These are phyloP conservation scores for Pinctada fucata DNA, from an alignment of 2,888 invertebrate species.

Conservation along the genomic window DNA sequence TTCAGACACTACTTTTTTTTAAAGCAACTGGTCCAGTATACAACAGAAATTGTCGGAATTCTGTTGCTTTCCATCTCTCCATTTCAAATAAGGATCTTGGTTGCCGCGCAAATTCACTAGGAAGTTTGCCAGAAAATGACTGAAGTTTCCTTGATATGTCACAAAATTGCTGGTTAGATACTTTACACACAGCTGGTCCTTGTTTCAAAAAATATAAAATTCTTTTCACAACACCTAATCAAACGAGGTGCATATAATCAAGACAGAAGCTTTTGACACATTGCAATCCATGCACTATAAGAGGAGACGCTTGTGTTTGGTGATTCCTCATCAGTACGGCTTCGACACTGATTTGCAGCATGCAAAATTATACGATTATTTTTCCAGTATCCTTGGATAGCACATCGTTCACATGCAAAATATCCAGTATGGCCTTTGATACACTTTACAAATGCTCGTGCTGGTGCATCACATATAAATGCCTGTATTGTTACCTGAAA, in stretches of 20 bases:
- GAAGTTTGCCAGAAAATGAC: conserved; percentile 31
- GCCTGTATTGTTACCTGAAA: too few relatives aligned
- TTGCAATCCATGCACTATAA: background rate
- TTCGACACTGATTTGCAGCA: conserved; percentile 11
- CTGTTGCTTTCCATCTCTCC: too few relatives aligned
- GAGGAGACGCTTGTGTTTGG: conserved; percentile 14
- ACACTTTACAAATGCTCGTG: conserved; percentile 58
- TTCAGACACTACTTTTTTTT: too few relatives aligned
- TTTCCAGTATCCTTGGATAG: conserved; percentile 27
- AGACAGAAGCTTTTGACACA: conserved; percentile 38
- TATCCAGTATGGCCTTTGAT: conserved; percentile 62
- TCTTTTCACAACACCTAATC: conserved; percentile 68
- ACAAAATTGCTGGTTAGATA: conserved; percentile 24
- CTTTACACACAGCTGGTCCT: conserved; percentile 46
- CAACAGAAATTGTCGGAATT: too few relatives aligned
- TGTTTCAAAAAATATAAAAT: conserved; percentile 56
- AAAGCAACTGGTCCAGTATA: too few relatives aligned
- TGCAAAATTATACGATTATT: conserved; percentile 19
- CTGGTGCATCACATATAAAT: conserved; percentile 66
- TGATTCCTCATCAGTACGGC: conserved; percentile 27
- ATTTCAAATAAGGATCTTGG: conserved; percentile 57
- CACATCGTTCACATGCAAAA: conserved; percentile 63
- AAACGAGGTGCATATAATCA: conserved; percentile 66
- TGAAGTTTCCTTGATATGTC: conserved; percentile 35
- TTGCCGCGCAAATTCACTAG: conserved; percentile 62